Conservation (phyloP, 1,140 invertebrate species). For the Drosophila pachea region DNA sequence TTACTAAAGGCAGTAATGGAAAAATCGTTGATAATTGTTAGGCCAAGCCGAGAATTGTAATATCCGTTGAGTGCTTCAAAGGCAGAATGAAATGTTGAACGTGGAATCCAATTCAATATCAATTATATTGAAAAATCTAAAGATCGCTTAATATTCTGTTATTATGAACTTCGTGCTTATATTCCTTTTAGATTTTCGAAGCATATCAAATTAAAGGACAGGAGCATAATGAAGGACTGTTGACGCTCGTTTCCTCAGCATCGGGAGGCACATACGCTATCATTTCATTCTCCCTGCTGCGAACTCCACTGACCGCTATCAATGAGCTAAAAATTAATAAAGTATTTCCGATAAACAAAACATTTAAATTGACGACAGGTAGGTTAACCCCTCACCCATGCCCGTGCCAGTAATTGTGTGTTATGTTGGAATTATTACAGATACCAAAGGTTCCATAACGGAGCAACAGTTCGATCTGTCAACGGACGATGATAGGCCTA, state of each 20-base stretch:
- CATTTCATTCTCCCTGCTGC: constrained; percentile 82
- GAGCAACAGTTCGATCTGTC: constrained; percentile 66
- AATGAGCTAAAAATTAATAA: constrained; percentile 84
- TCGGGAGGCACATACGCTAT: constrained; percentile 81
- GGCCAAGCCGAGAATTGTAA: too few relatives aligned
- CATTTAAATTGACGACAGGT: constrained; percentile 85
- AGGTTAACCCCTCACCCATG: constrained; percentile 31
- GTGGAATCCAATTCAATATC: too few relatives aligned
- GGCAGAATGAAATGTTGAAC: too few relatives aligned
- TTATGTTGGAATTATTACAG: constrained; percentile 40
- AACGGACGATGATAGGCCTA: constrained; percentile 50
- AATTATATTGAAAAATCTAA: background rate
- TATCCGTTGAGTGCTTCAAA: too few relatives aligned
- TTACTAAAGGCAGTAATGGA: too few relatives aligned
- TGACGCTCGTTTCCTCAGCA: constrained; percentile 85
- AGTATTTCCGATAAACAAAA: constrained; percentile 84
- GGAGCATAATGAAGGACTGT: constrained; percentile 79
- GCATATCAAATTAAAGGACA: constrained; percentile 75
- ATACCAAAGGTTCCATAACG: constrained; percentile 57
- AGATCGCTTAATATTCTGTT: background rate
- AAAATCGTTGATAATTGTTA: too few relatives aligned
- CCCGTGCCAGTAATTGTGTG: constrained; percentile 8
- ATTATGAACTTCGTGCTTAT: background rate
- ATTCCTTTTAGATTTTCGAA: constrained; percentile 63
- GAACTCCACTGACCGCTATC: constrained; percentile 81